Base-by-base conservation (phyloP, 2,888 invertebrate genomes). In the Platerodrilus igneus region DNA sequence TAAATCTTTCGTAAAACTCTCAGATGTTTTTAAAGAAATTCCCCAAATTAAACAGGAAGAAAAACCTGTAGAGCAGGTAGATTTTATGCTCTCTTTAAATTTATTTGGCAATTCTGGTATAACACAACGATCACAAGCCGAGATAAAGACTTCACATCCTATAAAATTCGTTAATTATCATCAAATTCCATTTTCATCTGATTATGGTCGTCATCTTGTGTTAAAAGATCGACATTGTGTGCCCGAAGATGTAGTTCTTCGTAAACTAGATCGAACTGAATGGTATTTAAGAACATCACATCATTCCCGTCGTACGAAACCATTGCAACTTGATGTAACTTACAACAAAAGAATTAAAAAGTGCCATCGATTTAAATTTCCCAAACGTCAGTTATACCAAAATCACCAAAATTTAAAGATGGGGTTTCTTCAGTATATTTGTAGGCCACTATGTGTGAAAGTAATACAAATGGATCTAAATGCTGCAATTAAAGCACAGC, bases 171-270 rank as follows among this genome's bases (percentile, higher is more conserved):
- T 38, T 14, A 50, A 51, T 28, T 48, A 40, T 23, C 35, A 43
- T 13, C 36, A 55, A 31, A 55, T 64, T 26, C 64, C 64, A 23
- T 56, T 64, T 31, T 62, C 62, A 2, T 64, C 63, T 3, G 58
- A 63, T 40, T 41, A 59, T 27, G 62, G 64, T 4, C 47, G 50
- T 29, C 45, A 48, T 21, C 44, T 62, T 27, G 52, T 56, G 29
- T 39, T 46, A 11, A 44, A 45, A 25, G 52, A 52, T 27, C 51
- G 53, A 34, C 56, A 51, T 33, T 22, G 34, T 23, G 44, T 62
- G 10, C 42, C 56, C 13, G 52, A 53, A 27, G 51, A 56, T 9
- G 41, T 52, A 4, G 53, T 52, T 31, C 29, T 50, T 13, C 47
- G 50, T 25, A 53, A 57, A 45, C 37, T 56, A 16, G 55, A 63